These are phyloP conservation scores for Scelioninae gen. 1 DNA, from an alignment of 2,888 invertebrate species.

Conservation along the genomic window DNA sequence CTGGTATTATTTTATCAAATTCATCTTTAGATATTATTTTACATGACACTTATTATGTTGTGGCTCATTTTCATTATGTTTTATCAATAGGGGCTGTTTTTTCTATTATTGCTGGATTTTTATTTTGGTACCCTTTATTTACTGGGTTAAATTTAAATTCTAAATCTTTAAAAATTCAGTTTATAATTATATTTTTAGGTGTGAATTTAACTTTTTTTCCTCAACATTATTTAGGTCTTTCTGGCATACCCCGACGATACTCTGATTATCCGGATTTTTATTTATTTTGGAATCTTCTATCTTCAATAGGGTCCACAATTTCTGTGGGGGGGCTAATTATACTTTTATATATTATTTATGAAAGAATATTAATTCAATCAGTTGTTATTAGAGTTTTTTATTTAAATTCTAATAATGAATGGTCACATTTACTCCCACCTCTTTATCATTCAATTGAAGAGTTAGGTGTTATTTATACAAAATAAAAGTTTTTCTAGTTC, in stretches of 20 bases:
- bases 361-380: slow-evolving; percentile 86
- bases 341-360: slow-evolving; percentile 88
- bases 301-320: slow-evolving; percentile 88
- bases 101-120: slow-evolving; percentile 90
- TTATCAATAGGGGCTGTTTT: slow-evolving; percentile 92
- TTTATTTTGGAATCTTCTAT: slow-evolving; percentile 88
- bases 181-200: slow-evolving; percentile 89
- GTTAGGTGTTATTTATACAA: slow-evolving; percentile 79
- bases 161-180: slow-evolving; percentile 88
- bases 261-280: slow-evolving; percentile 90
- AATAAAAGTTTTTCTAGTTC: no score
- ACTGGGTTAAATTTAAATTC: slow-evolving; percentile 89
- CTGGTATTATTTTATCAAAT: slow-evolving; percentile 88
- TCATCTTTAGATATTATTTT: slow-evolving; percentile 91
- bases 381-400: slow-evolving; percentile 82
- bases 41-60: slow-evolving; percentile 94
- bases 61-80: slow-evolving; percentile 93
- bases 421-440: slow-evolving; percentile 82
- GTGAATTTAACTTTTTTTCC: slow-evolving; percentile 93
- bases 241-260: slow-evolving; percentile 91
- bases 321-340: slow-evolving; percentile 87
- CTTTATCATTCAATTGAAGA: slow-evolving; percentile 73
- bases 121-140: slow-evolving; percentile 90
- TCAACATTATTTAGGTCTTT: slow-evolving; percentile 89
- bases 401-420: slow-evolving; percentile 87